Conservation (phyloP, 2,888 invertebrate genomes). For the Drosophila koepferae region DNA sequence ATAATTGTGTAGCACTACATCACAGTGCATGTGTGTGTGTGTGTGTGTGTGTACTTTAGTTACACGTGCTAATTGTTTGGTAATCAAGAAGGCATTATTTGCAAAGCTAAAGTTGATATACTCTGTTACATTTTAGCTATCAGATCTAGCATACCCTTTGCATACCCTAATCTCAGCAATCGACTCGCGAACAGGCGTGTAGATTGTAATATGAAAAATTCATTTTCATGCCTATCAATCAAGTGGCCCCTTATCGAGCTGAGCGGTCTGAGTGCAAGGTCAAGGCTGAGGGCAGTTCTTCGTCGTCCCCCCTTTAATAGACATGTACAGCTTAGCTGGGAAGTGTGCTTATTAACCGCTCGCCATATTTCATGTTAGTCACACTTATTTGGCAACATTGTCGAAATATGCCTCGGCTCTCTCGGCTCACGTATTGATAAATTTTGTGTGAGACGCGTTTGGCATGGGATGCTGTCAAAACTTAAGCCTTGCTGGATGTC, state of each 20-base stretch:
- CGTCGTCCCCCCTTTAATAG: constrained; percentile 43
- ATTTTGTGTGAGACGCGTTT: constrained; percentile 37
- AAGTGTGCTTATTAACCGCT: constrained; percentile 70
- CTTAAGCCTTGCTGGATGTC: constrained; percentile 58
- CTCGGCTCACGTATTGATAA: constrained; percentile 56
- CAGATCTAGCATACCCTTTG: neutral
- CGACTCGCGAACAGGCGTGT: constrained; percentile 1
- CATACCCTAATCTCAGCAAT: constrained; percentile 32
- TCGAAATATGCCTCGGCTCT: neutral
- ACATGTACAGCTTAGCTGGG: constrained; percentile 48
- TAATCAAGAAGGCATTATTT: constrained; percentile 13
- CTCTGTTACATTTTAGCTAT: neutral
- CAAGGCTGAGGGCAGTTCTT: constrained; percentile 26
- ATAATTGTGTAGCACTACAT: constrained; percentile 26
- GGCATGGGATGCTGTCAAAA: constrained; percentile 52
- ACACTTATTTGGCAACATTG: constrained; percentile 31
- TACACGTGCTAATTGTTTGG: constrained; percentile 40
- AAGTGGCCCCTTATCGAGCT: constrained; percentile 26
- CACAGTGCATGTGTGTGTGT: constrained; percentile 15
- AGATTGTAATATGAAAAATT: constrained; percentile 65
- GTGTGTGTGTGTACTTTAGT: constrained; percentile 23
- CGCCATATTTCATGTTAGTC: constrained; percentile 66
- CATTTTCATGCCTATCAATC: constrained; percentile 72
- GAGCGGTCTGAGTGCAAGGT: constrained; percentile 13
- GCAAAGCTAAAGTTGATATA: neutral